A percentile compares a stretch with the other conserved stretches of the same genome.
Evolutionary conservation across 1,140 invertebrate genomes (phyloP).

Genomic region (Lasioglossum albipes): DNA sequence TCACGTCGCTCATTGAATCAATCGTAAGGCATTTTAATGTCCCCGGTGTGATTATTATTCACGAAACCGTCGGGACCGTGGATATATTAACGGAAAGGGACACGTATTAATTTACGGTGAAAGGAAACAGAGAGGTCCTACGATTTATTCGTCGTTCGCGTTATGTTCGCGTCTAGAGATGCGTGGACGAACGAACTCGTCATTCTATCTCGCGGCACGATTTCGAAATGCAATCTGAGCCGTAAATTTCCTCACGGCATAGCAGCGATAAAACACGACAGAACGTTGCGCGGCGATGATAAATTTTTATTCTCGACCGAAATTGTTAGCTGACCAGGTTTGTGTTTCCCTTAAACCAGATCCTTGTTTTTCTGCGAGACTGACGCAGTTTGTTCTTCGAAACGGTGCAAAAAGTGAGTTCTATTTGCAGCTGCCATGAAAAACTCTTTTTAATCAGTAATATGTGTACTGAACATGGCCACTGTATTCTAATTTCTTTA

Average conservation of each 20-base stretch:
- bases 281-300: constrained; percentile 17
- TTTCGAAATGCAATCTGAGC: constrained; percentile 32
- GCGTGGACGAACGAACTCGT: constrained; percentile 24
- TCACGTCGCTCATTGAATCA: background rate
- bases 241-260: constrained; percentile 39
- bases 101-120: constrained; percentile 36
- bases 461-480: no score
- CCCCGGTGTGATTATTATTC: background rate
- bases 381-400: no score
- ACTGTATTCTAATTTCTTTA: no score
- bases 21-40: background rate
- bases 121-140: background rate
- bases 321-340: no score
- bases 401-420: no score
- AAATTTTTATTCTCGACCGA: constrained; percentile 31
- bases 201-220: constrained; percentile 6
- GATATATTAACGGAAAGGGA: background rate
- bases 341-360: no score
- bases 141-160: constrained; percentile 28
- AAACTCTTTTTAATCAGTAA: no score
- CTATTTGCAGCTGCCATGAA: no score
- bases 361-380: no score
- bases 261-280: constrained; percentile 3
- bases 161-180: constrained; percentile 12
- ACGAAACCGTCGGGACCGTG: background rate